Evolutionary conservation across 2,113 vertebrate species (phyloP).

Genomic region (Sigmodon hispidus): DNA sequence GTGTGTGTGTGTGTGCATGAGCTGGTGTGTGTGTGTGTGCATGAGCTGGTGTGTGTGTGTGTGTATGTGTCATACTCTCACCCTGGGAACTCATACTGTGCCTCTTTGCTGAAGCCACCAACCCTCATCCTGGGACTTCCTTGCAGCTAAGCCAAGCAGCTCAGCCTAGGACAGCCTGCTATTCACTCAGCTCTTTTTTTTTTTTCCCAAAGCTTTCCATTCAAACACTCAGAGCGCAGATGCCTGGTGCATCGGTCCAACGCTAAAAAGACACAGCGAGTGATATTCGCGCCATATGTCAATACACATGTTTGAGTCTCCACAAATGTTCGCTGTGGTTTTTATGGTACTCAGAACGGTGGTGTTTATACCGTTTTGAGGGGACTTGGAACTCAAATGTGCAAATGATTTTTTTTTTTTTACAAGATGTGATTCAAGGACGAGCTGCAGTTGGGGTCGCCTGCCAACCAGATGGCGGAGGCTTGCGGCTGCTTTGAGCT

Average conservation of each 20-base stretch:
- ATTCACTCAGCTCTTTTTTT: slow-evolving; percentile 78
- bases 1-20: not conserved
- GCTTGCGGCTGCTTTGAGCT: slow-evolving; percentile 62
- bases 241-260: slow-evolving; percentile 85
- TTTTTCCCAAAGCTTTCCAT: slow-evolving; percentile 74
- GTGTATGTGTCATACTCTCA: not conserved
- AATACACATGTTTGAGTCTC: slow-evolving; percentile 88
- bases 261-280: slow-evolving; percentile 85
- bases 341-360: slow-evolving; percentile 69
- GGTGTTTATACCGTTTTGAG: slow-evolving; percentile 76
- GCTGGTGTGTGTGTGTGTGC: not conserved
- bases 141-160: slow-evolving; percentile 65
- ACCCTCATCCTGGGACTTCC: slow-evolving; percentile 51
- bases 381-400: slow-evolving; percentile 78
- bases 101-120: not conserved
- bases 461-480: slow-evolving; percentile 71
- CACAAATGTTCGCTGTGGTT: slow-evolving; percentile 86
- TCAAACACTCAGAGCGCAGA: slow-evolving; percentile 83
- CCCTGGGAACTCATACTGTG: not conserved
- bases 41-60: not conserved
- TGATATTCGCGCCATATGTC: slow-evolving; percentile 87
- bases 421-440: slow-evolving; percentile 80
- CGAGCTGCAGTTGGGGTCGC: slow-evolving; percentile 67
- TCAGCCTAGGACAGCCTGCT: slow-evolving; percentile 77
- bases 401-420: slow-evolving; percentile 71